Evolutionary conservation across 1,140 invertebrate species (phyloP), one percentile per base, ranked within the genome.

Genomic region (Dryas iulia): DNA sequence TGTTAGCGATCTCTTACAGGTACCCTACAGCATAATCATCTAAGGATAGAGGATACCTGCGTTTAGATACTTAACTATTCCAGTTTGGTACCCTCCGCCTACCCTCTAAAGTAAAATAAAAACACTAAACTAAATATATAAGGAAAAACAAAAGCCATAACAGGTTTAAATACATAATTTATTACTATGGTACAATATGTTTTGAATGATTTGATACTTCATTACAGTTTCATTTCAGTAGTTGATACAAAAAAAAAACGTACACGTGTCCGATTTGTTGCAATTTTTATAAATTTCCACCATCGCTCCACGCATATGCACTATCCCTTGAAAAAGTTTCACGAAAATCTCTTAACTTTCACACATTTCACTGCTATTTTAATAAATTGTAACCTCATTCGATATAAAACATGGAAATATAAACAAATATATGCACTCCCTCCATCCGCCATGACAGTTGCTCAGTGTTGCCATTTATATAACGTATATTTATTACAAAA

Each of bases 321-420:
- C 61, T 70, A 64, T 52, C 47, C 56, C 25, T 65, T 64, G n/a
- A n/a, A 12, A 53, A 61, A 59, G 59, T 33, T 60, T 62, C 66
- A 68, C 39, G 26, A 56, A 72, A 72, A 59, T 74, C 59, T n/a
- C 67, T 63, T 61, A 39, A 73, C 26, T 62, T 63, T 62, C 61
- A 53, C 74, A 73, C 79, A 59, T 76, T 66, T 79, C 77, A 82
- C 74, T 79, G 70, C 61, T 78, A 76, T 69, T 76, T 72, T 70
- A 65, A 65, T 74, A 74, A 64, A 74, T 18, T 68, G 59, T 75
- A 70, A 78, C 76, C 77, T 81, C 66, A 64, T 76, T 81, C 74
- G 74, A 82, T 88, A 86, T 81, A 88, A 88, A 47, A 88, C 84
- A 82, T 88, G 87, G 85, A 88, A 88, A 88, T n/a, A 86, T 86